Conservation (phyloP, 2,888 invertebrate genomes). For the Philereme vetulata region DNA sequence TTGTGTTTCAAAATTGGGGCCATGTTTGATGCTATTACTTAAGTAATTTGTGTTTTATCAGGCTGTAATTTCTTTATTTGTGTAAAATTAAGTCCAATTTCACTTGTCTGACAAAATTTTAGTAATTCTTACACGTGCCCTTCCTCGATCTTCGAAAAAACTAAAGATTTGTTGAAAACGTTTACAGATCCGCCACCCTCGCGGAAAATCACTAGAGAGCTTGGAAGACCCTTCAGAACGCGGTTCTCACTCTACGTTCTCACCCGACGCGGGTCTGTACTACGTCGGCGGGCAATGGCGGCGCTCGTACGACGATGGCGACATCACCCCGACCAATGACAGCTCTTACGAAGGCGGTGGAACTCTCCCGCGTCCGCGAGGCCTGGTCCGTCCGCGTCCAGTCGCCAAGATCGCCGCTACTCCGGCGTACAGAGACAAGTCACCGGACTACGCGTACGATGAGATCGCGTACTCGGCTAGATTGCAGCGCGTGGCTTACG, state of each 20-base stretch:
- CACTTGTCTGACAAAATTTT: neutral
- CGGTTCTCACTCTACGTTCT: constrained; percentile 84
- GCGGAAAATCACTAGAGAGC: constrained; percentile 93
- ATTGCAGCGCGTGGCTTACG: constrained; percentile 81
- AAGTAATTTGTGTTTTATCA: constrained; percentile 19
- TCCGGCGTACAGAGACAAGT: constrained; percentile 72
- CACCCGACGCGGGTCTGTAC: constrained; percentile 83
- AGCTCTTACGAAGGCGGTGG: constrained; percentile 88
- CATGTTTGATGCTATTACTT: constrained; percentile 24
- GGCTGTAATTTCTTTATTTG: constrained; percentile 18
- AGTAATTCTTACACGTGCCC: neutral
- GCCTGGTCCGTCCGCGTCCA: constrained; percentile 91
- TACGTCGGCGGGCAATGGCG: constrained; percentile 87
- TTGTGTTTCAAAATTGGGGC: constrained; percentile 19
- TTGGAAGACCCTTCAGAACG: constrained; percentile 90
- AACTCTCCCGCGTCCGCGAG: constrained; percentile 93
- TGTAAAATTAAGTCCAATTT: constrained; percentile 18
- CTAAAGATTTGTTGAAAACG: constrained; percentile 28
- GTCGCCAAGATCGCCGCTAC: constrained; percentile 89
- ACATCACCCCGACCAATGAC: constrained; percentile 94
- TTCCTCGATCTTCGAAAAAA: constrained; percentile 6
- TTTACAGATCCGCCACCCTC: constrained; percentile 90
- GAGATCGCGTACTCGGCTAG: constrained; percentile 78
- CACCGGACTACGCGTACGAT: constrained; percentile 77
- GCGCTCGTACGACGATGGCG: constrained; percentile 94